A percentile compares a stretch with the other conserved stretches of the same genome.
Evolutionary conservation across 2,797 vertebrate species (phyloP).

Genomic region (Fundulus diaphanus): DNA sequence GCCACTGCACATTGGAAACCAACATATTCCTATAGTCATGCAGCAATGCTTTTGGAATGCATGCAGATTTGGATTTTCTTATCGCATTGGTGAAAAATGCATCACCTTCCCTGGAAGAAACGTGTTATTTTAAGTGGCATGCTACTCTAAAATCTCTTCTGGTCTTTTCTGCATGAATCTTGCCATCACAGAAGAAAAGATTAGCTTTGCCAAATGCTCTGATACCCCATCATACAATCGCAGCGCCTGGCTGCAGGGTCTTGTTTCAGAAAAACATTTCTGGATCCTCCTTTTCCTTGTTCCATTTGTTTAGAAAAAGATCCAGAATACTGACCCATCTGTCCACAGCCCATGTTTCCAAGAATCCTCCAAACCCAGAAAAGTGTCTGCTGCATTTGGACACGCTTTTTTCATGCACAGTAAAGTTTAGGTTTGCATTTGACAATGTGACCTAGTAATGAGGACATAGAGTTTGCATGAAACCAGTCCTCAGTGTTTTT

Average conservation of each 20-base stretch:
- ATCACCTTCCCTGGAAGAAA: background rate
- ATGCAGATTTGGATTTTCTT: background rate
- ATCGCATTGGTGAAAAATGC: background rate
- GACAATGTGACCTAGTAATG: background rate
- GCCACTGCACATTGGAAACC: background rate
- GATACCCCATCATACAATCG: too few species aligned
- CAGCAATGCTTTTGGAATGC: background rate
- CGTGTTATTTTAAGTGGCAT: background rate
- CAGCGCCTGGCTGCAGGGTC: background rate
- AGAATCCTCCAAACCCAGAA: background rate
- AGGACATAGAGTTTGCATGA: background rate
- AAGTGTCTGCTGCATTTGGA: background rate
- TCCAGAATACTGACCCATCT: background rate
- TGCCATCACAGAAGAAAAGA: background rate
- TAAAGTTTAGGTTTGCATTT: background rate
- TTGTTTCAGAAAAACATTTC: background rate
- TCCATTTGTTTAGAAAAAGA: background rate
- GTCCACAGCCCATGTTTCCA: background rate
- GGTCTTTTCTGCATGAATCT: background rate
- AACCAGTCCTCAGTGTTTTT: background rate
- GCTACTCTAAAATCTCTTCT: background rate
- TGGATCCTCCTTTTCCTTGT: background rate
- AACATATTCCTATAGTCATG: background rate
- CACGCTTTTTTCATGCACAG: background rate
- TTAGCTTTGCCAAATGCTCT: background rate